Evolutionary conservation across 37 sponge, comb jelly and placozoan genomes (phyloP).

Genomic region (Haliclona indistincta): DNA sequence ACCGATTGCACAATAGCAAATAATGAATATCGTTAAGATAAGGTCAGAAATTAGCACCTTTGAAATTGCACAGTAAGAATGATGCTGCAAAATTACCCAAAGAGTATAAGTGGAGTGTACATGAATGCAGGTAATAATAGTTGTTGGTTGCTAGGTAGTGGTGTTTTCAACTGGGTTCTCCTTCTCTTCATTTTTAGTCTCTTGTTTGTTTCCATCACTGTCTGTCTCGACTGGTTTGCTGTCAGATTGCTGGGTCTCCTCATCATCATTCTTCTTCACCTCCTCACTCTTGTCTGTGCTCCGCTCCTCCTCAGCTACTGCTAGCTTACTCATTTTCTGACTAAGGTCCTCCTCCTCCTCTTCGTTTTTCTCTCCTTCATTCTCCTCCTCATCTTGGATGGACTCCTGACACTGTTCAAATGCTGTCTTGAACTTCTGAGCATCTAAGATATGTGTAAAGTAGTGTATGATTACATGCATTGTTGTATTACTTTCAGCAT

Average conservation of each 20-base stretch:
- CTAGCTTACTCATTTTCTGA: too few species aligned
- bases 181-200: not conserved
- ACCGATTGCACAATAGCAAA: too few species aligned
- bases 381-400: not conserved
- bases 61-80: too few species aligned
- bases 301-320: conserved; percentile 26
- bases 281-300: conserved; percentile 7
- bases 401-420: conserved; percentile 62
- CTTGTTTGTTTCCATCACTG: not conserved
- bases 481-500: conserved; percentile 83
- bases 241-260: not conserved
- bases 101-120: too few species aligned
- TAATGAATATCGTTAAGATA: too few species aligned
- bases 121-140: not conserved
- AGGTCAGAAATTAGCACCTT: too few species aligned
- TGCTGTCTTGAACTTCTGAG: conserved; percentile 62
- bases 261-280: not conserved
- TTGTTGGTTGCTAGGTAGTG: too few species aligned
- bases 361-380: conserved; percentile 26
- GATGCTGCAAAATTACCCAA: too few species aligned
- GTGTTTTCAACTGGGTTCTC: not conserved
- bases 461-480: not conserved
- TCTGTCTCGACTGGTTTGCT: not conserved
- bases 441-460: conserved; percentile 40
- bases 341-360: too few species aligned